Conservation (phyloP, 2,113 vertebrate species). For the Todiramphus saurophagus region DNA sequence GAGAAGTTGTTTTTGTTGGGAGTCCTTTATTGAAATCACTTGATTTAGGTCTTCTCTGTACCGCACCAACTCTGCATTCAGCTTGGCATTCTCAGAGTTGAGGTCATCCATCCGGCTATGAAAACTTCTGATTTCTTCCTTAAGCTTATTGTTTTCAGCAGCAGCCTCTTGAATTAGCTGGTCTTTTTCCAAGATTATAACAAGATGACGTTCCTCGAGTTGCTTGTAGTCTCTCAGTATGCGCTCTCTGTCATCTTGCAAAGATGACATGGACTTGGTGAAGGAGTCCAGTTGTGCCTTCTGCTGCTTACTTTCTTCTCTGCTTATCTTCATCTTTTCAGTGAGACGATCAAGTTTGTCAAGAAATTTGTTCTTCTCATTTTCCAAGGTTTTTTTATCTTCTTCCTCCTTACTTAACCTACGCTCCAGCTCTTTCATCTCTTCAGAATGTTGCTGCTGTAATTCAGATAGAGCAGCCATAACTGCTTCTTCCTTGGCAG, state of each 20-base stretch:
- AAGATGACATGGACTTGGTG: constrained; percentile 90
- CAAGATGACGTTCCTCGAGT: constrained; percentile 89
- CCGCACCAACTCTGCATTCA: constrained; percentile 85
- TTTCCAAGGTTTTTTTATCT: constrained; percentile 73
- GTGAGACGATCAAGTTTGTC: constrained; percentile 73
- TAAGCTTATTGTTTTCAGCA: constrained; percentile 88
- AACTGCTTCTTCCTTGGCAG: constrained; percentile 87
- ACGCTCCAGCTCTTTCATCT: constrained; percentile 80
- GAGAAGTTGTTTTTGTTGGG: constrained; percentile 90
- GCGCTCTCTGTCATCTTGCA: constrained; percentile 91
- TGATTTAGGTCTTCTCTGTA: constrained; percentile 91
- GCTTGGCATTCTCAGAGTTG: constrained; percentile 90
- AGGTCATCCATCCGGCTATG: constrained; percentile 88
- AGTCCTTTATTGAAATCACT: constrained; percentile 92
- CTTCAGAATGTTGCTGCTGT: constrained; percentile 80
- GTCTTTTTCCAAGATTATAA: constrained; percentile 91
- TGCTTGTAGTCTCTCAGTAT: constrained; percentile 86
- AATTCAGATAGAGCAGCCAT: constrained; percentile 74
- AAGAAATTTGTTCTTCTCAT: constrained; percentile 76
- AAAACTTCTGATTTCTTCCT: constrained; percentile 86
- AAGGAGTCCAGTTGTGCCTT: constrained; percentile 87
- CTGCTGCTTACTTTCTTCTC: constrained; percentile 80
- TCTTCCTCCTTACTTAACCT: constrained; percentile 70
- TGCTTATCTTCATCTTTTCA: constrained; percentile 74
- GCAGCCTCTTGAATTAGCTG: constrained; percentile 92